phyloP scores from a whole-genome alignment of 2,113 vertebrate species.

The Thoracochromis brauschi region DNA sequence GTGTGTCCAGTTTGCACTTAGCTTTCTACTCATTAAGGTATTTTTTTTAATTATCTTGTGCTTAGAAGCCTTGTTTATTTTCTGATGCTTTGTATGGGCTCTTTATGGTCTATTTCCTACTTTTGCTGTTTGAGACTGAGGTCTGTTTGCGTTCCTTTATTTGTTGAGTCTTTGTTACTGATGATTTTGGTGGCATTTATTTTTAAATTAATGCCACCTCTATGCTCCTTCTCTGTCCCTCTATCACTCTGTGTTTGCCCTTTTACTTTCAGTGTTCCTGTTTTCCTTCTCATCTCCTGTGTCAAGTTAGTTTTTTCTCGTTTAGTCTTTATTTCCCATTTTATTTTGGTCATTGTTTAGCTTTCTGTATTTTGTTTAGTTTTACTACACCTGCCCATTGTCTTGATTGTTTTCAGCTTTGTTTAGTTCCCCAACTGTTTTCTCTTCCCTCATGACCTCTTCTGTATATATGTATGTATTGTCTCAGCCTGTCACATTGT shows the following conservation, averaged over 20 bases:
- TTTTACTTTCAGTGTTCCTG: not conserved
- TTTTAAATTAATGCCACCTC: not conserved
- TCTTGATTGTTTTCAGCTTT: not conserved
- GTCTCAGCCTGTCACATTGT: fast-evolving
- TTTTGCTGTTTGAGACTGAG: not conserved
- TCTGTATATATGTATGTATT: not conserved
- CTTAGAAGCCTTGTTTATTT: not conserved
- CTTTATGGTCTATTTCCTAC: not conserved
- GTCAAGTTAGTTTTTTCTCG: not conserved
- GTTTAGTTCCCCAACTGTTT: not conserved
- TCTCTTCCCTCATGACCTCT: not conserved
- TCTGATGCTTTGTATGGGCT: not conserved
- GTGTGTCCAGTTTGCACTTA: not conserved
- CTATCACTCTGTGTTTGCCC: not conserved
- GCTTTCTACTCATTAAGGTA: not conserved
- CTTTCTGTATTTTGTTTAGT: not conserved
- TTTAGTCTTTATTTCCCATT: not conserved
- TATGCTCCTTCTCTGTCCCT: not conserved
- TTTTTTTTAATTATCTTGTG: not conserved
- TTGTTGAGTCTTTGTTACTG: not conserved
- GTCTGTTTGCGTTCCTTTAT: not conserved
- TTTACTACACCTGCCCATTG: not conserved
- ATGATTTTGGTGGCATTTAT: not conserved
- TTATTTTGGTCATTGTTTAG: not conserved
- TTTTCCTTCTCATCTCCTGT: not conserved